phyloP scores from a whole-genome alignment of 2,888 invertebrate genomes.

The Tribolium freemani region DNA sequence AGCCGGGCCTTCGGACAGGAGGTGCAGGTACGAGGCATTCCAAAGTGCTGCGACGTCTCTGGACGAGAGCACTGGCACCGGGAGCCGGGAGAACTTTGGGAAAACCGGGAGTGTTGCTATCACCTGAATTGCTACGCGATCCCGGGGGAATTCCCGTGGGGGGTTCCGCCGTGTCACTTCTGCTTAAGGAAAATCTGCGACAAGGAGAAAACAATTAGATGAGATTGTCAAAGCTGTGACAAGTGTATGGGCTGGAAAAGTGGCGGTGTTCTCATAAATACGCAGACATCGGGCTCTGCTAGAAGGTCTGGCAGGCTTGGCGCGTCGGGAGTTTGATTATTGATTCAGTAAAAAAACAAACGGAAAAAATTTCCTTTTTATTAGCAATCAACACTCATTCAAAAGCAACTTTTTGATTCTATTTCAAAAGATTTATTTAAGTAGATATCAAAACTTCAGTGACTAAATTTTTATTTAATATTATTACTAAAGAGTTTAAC shows the following conservation, averaged over 20 bases:
- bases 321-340: too few species aligned
- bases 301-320: too few species aligned
- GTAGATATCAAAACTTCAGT: background rate
- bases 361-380: too few species aligned
- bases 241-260: background rate
- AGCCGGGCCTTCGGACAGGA: constrained; percentile 68
- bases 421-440: background rate
- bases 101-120: constrained; percentile 72
- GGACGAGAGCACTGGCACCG: constrained; percentile 72
- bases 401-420: too few species aligned
- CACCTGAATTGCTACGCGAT: constrained; percentile 66
- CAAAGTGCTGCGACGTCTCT: constrained; percentile 74
- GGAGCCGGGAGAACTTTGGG: constrained; percentile 82
- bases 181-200: constrained; percentile 67
- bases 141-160: constrained; percentile 54
- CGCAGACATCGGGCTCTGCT: too few species aligned
- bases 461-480: too few species aligned
- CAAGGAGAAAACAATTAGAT: constrained; percentile 19
- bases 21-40: constrained; percentile 69
- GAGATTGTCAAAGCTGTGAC: background rate
- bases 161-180: constrained; percentile 63
- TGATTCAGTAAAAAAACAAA: too few species aligned
- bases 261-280: background rate
- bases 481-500: background rate
- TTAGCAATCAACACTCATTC: background rate